Conservation (phyloP, 2,113 vertebrate genomes). For the Stigmatopora argus region DNA sequence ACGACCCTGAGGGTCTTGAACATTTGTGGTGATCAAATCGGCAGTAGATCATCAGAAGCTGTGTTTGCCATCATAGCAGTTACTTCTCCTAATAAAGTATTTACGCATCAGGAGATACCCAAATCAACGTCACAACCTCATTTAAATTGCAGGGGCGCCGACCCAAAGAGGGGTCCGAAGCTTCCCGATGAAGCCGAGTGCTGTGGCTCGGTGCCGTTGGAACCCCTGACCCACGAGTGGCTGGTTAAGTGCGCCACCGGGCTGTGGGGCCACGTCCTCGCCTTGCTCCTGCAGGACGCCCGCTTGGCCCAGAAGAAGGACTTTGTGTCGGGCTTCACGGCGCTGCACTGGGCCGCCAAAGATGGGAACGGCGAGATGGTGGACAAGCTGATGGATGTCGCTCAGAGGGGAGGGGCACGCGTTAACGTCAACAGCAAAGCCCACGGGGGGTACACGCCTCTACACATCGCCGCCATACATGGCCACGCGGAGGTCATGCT, state of each 20-base stretch:
- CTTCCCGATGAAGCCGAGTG: constrained; percentile 59
- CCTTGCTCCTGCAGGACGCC: constrained; percentile 76
- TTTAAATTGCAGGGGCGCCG: constrained; percentile 33
- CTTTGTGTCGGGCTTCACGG: constrained; percentile 91
- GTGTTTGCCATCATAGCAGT: constrained; percentile 65
- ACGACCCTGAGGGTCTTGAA: constrained; percentile 48
- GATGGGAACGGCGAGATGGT: constrained; percentile 79
- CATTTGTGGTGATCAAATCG: constrained; percentile 39
- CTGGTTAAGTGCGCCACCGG: constrained; percentile 78
- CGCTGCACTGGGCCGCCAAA: constrained; percentile 94
- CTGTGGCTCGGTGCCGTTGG: constrained; percentile 70
- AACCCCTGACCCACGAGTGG: constrained; percentile 83
- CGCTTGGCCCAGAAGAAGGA: constrained; percentile 76
- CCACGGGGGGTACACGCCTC: constrained; percentile 83
- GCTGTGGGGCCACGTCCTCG: constrained; percentile 80
- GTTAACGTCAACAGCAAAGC: constrained; percentile 80
- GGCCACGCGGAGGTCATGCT: constrained; percentile 70
- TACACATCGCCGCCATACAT: constrained; percentile 90
- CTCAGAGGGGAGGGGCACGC: constrained; percentile 54
- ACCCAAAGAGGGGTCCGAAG: constrained; percentile 45
- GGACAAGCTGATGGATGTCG: constrained; percentile 71
- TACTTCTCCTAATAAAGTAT: constrained; percentile 43
- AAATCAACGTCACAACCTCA: background rate
- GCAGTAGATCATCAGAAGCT: constrained; percentile 40
- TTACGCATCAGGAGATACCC: background rate